Percentiles rank a stretch among this genome's conserved stretches.
Evolutionary conservation across 2,113 vertebrate species (phyloP).

Genomic region (Grantiella picta): DNA sequence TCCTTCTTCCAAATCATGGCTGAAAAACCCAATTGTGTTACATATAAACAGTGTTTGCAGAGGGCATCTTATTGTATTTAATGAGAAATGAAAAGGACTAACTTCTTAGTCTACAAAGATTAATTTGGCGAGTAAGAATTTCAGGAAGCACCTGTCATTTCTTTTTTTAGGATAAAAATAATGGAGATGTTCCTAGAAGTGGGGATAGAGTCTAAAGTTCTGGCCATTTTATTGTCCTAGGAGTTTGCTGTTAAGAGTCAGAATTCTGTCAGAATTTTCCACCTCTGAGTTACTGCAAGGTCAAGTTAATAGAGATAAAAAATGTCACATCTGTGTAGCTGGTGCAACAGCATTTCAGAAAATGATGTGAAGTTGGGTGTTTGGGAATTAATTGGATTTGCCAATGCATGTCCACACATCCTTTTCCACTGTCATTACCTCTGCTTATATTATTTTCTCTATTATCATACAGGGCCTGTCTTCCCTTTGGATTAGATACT

Average conservation of each 20-base stretch:
- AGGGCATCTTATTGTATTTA: background rate
- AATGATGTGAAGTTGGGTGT: slow-evolving; percentile 18
- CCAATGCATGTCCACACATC: slow-evolving; percentile 18
- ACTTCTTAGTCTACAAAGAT: background rate
- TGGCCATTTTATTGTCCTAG: background rate
- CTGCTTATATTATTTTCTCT: background rate
- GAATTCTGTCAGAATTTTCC: slow-evolving; percentile 7
- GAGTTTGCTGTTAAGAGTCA: background rate
- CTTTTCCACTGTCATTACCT: background rate
- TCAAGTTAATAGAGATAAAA: slow-evolving; percentile 14
- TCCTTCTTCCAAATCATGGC: background rate
- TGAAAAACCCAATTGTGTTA: background rate
- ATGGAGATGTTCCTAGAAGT: background rate
- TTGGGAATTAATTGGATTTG: slow-evolving; percentile 50
- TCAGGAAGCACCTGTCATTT: background rate
- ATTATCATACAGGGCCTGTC: background rate
- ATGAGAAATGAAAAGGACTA: background rate
- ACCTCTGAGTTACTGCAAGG: background rate
- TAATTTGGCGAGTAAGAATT: background rate
- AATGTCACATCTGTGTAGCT: slow-evolving; percentile 28
- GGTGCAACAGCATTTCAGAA: background rate
- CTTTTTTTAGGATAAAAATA: background rate
- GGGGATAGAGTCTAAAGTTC: background rate
- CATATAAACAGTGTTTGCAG: background rate
- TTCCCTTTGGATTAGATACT: background rate